These are phyloP conservation scores for Nansenia antarctica DNA, from an alignment of 2,113 vertebrate species.

Conservation along the genomic window DNA sequence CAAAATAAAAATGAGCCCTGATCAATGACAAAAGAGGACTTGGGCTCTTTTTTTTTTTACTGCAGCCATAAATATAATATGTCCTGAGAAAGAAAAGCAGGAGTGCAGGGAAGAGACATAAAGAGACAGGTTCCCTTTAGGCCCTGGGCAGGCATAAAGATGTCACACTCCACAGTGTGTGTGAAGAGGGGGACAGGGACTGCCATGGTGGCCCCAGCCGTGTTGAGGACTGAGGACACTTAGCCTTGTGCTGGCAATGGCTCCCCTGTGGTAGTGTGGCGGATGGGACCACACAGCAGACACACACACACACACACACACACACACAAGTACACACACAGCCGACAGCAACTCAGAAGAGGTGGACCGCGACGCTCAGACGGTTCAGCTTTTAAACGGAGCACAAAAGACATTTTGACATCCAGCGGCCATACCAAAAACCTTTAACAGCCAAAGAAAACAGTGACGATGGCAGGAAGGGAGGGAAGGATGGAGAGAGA, in stretches of 20 bases:
- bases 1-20: conserved; percentile 56
- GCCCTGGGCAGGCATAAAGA: conserved; percentile 43
- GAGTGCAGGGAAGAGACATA: conserved; percentile 35
- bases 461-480: not conserved
- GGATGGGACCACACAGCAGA: not conserved
- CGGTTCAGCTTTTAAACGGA: conserved; percentile 20
- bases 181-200: not conserved
- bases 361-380: not conserved
- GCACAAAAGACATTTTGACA: conserved; percentile 29
- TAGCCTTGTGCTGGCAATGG: not conserved
- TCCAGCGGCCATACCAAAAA: conserved; percentile 1
- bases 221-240: not conserved
- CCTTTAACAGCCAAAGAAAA: conserved; percentile 20
- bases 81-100: conserved; percentile 55
- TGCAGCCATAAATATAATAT: conserved; percentile 49
- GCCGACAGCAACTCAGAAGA: not conserved
- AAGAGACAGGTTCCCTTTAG: conserved; percentile 36
- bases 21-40: conserved; percentile 55
- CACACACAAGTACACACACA: not conserved
- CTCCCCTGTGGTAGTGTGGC: not conserved
- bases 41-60: conserved; percentile 56
- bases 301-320: not conserved
- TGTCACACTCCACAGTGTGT: conserved; percentile 38
- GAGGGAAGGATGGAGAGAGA: conserved; percentile 16
- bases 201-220: conserved; percentile 2